These are phyloP conservation scores for Suricata suricatta DNA, from an alignment of 2,113 vertebrate genomes.

Conservation along the genomic window DNA sequence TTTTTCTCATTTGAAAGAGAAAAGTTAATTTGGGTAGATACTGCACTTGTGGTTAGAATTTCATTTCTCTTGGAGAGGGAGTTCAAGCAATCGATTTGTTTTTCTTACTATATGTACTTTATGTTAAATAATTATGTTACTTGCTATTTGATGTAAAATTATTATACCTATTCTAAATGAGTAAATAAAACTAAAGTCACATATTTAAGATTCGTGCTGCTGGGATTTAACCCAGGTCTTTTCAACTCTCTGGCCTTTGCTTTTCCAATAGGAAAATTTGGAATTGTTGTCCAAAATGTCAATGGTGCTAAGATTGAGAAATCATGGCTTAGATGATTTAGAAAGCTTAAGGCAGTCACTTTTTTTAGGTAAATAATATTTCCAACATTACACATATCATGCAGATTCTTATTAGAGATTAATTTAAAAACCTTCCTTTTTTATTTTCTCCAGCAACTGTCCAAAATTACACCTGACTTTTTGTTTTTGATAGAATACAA, in stretches of 20 bases:
- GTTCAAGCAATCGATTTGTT: background rate
- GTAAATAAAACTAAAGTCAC: background rate
- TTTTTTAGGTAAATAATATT: constrained; percentile 1
- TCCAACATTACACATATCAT: background rate
- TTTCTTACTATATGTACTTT: background rate
- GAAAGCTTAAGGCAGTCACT: background rate
- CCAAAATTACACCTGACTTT: constrained; percentile 39
- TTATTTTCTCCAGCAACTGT: background rate
- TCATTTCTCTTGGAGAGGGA: background rate
- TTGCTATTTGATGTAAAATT: background rate
- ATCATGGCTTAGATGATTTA: constrained; percentile 9
- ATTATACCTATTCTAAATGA: background rate
- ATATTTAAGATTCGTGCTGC: background rate
- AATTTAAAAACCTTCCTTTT: background rate
- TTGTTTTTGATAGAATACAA: constrained; percentile 40
- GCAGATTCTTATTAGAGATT: background rate
- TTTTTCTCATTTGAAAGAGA: constrained; percentile 41
- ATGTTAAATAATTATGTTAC: background rate
- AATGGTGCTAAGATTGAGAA: background rate
- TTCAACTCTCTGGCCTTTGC: background rate
- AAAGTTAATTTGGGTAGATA: background rate
- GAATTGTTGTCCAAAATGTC: background rate
- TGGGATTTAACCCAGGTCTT: background rate
- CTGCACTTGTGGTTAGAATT: background rate
- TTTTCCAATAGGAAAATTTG: background rate